Evolutionary conservation across 2,113 vertebrate genomes (phyloP), one percentile per base, ranked within the genome.

Genomic region (Siniperca knerii): DNA sequence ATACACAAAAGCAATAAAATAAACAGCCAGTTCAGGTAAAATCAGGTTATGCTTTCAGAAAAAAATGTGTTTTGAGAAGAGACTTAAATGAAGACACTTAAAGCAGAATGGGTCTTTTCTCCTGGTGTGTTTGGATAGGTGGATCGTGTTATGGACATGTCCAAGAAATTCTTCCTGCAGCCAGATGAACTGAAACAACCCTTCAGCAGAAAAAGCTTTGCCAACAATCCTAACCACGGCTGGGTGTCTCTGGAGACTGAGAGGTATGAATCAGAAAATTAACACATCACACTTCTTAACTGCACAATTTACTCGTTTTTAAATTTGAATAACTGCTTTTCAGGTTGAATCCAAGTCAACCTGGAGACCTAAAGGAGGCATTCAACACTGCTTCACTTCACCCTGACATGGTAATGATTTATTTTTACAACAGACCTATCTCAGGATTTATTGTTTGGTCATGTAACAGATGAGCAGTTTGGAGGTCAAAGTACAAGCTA

Each of bases 331-430:
- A 5, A 35, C 37, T 65, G 6, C 23, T 74, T 89, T 83, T 44
- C 85, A 96, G 96, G 52, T 87, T 96, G 67, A 94, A 95, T 81
- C 95, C 93, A 18, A 18, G 0, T 25, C 83, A 85, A 44, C 93
- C 95, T 4, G 93, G 87, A 83, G 96, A 96, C 80, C 64, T 96
- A 4, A 96, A 96, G 87, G 95, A 96, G 76, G 65, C 93, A 0
- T 96, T 95, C 89, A 96, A 96, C 74, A 33, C 15, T 0, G 0
- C 80, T 1, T 90, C 87, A 0, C 46, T 94, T 10, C 21, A 42
- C 7, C 60, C 81, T 16, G 92, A 93, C 54, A 93, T 94, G 8
- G 96, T 96, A 95, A 94, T 40, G 33, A 61, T 3, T 23, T 2
- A 42, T 3, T 37, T 5, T n/a, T 25, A 15, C 23, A n/a, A 25